A percentile compares a stretch with the other conserved stretches of the same genome.
Conservation (phyloP, 2,797 vertebrate species). For the Neosalanx taihuensis region DNA sequence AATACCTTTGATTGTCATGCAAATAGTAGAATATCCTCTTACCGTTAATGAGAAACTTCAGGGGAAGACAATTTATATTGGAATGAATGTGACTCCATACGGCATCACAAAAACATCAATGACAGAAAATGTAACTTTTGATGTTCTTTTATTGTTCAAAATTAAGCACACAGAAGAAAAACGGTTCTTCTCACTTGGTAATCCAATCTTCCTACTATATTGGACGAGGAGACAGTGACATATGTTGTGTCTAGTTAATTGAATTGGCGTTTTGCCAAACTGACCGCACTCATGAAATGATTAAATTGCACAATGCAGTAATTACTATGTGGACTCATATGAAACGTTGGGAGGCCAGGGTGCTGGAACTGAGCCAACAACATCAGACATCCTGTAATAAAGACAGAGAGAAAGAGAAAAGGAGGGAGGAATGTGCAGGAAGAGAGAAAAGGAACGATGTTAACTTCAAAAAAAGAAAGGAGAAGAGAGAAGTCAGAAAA, state of each 20-base stretch:
- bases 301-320: slow-evolving; percentile 14
- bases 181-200: neutral
- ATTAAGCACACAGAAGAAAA: slow-evolving; percentile 15
- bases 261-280: slow-evolving; percentile 12
- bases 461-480: no score
- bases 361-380: neutral
- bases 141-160: neutral
- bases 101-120: neutral
- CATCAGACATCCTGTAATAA: neutral
- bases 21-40: neutral
- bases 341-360: neutral
- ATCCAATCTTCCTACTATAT: neutral
- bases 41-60: neutral
- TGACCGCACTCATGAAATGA: slow-evolving; percentile 12
- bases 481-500: no score
- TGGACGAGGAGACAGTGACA: slow-evolving; percentile 1
- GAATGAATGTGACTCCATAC: neutral
- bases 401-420: neutral
- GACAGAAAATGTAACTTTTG: neutral
- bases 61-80: neutral
- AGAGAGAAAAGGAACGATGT: no score
- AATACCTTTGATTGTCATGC: neutral
- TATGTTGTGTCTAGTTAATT: slow-evolving; percentile 14
- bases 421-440: no score
- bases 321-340: slow-evolving; percentile 15